phyloP scores from a whole-genome alignment of 2,797 vertebrate genomes.

The Ceyx erithaca region DNA sequence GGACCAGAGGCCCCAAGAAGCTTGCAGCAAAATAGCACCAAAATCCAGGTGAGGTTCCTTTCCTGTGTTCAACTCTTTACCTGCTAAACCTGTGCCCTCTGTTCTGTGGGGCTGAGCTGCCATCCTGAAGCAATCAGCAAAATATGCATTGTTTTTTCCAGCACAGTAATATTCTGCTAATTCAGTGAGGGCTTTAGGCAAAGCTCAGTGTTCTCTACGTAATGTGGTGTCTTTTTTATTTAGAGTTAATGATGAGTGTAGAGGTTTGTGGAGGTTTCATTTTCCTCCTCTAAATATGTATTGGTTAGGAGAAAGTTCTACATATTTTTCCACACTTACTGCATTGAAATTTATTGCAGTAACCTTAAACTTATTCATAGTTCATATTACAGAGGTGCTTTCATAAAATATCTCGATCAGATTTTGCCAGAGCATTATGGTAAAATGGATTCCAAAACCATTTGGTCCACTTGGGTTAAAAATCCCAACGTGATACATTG shows the following conservation, averaged over 20 bases:
- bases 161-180: neutral
- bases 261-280: neutral
- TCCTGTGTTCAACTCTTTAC: accelerated
- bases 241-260: neutral
- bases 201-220: neutral
- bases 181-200: neutral
- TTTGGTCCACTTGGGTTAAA: neutral
- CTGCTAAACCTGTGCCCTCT: neutral
- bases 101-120: neutral
- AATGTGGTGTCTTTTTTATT: neutral
- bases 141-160: neutral
- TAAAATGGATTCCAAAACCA: neutral
- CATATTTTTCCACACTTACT: neutral
- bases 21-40: neutral
- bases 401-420: neutral
- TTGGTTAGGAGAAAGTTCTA: neutral
- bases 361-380: neutral
- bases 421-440: neutral
- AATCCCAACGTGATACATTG: neutral
- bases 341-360: neutral
- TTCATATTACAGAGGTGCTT: neutral
- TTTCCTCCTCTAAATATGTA: neutral
- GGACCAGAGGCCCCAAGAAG: neutral
- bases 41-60: neutral
- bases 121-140: neutral